Conservation (phyloP, 2,888 invertebrate species). For the Conus canariensis region DNA sequence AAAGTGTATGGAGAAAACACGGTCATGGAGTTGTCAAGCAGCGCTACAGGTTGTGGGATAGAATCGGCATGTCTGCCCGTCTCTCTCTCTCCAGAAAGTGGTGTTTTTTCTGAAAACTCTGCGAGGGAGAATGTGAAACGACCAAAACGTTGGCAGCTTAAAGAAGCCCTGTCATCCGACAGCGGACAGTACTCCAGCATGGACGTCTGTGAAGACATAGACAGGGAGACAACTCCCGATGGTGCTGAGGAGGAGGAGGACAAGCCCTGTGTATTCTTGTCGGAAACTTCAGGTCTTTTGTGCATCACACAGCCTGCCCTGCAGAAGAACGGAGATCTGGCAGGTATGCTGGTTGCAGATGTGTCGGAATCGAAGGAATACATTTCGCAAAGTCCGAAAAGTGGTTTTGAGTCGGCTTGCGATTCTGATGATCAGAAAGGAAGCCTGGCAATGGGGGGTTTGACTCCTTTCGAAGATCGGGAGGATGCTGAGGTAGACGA, state of each 20-base stretch:
- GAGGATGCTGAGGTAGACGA: not conserved
- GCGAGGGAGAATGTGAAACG: not conserved
- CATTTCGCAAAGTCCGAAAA: not conserved
- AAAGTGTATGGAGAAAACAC: not conserved
- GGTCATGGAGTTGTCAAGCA: not conserved
- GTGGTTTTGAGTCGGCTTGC: not conserved
- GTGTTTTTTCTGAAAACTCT: not conserved
- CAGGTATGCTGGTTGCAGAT: not conserved
- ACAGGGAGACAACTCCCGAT: not conserved
- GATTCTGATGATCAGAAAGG: not conserved
- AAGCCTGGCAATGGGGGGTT: not conserved
- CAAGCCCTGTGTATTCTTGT: not conserved
- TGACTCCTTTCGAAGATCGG: not conserved
- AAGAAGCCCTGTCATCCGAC: not conserved
- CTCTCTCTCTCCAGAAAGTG: not conserved
- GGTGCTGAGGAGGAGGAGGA: not conserved
- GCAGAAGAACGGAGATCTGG: not conserved
- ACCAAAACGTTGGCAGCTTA: not conserved
- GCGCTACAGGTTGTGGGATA: not conserved
- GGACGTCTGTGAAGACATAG: not conserved
- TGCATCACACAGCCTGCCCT: not conserved
- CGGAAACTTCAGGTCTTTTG: slow-evolving; percentile 10
- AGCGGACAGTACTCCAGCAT: not conserved
- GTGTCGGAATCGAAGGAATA: not conserved
- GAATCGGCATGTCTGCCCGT: not conserved